Base-by-base conservation (phyloP, 1,140 invertebrate genomes). In the Aporrectodea caliginosa region DNA sequence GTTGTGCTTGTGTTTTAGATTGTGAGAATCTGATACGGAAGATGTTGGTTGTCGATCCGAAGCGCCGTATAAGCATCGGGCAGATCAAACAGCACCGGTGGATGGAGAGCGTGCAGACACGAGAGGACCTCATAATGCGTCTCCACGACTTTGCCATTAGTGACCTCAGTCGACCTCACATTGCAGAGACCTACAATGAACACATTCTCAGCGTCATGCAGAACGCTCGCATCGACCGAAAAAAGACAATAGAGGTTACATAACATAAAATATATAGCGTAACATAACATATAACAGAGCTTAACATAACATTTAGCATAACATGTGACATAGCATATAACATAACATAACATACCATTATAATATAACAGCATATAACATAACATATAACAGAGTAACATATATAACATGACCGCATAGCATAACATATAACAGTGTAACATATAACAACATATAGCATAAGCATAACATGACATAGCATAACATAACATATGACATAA, bases 181-280 rank as follows among this genome's bases (percentile, higher is more conserved):
- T 76, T 29, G 27, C 16, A 2, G 43, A 29, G n/a, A 76, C 27
- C 75, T 81, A 87, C 14, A 96, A 95, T 85, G 95, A 97, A 85
- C 94, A 96, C 88, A 94, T 98, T 78, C 90, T 98, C 1, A 88
- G 93, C 78, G 91, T 97, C 32, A 97, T 98, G 95, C 93, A 95
- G 82, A 95, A 93, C 84, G 91, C 97, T 79, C 94, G 94, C 58
- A 95, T 97, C 80, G 94, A 96, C 86, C 92, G 94, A 69, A 90
- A 91, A 70, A 93, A 94, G 89, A 96, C 94, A 34, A 90, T 92
- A 87, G 92, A 94, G 89, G 92, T 93, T 84, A 84, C 77, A 33
- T n/a, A 72, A 27, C 14, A 30, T 74, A 32, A 0, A 14, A 14
- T 0, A 31, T 30, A 32, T 74, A 32, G 27, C 30, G 29, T 33